Base-by-base conservation (phyloP, 2,113 vertebrate species). In the Heterotilapia buettikoferi region DNA sequence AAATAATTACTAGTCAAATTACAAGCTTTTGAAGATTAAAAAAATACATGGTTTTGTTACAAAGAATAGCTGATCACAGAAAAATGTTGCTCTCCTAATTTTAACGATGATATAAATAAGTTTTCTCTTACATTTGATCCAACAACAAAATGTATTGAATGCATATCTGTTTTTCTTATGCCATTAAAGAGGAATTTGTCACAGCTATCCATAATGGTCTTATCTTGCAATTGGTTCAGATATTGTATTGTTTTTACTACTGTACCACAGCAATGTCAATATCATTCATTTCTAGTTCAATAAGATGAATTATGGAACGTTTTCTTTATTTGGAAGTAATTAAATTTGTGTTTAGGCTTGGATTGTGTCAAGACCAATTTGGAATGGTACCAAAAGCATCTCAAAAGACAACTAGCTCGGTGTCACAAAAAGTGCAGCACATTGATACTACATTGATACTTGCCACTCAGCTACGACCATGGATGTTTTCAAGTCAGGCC, bases 131-230 rank as follows among this genome's bases (percentile, higher is more conserved):
- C 16, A 76, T 47, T 76, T 76, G 10, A 29, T 76, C 24, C 16
- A 50, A 31, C 50, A 7, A 45, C 71, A 50, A 76, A 76, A 31
- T 76, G 21, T 45, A 18, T 7, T 26, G 40, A 6, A 18, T 18
- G 0, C 1, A 0, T 45, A 76, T 18, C 43, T 50, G 16, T 76
- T 29, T 76, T 76, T 76, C 24, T 18, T 6, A 19, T 19, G 16
- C 26, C 40, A 19, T 76, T 76, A 45, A 76, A 19, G 24, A 76
- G 40, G 40, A 29, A 76, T 18, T 73, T 3, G 11, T 26, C 16
- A 18, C 24, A 31, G 0, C 24, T 47, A 18, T 45, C 24, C 24
- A 29, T 47, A 2, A 29, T 29, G 40, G 40, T 50, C 24, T 29
- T 50, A 29, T 76, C 21, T 11, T 76, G 40, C 43, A 19, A 7